A percentile compares a stretch with the other conserved stretches of the same genome.
These are phyloP conservation scores for Heterodera carotae DNA, from an alignment of 1,140 invertebrate species.

Conservation along the genomic window DNA sequence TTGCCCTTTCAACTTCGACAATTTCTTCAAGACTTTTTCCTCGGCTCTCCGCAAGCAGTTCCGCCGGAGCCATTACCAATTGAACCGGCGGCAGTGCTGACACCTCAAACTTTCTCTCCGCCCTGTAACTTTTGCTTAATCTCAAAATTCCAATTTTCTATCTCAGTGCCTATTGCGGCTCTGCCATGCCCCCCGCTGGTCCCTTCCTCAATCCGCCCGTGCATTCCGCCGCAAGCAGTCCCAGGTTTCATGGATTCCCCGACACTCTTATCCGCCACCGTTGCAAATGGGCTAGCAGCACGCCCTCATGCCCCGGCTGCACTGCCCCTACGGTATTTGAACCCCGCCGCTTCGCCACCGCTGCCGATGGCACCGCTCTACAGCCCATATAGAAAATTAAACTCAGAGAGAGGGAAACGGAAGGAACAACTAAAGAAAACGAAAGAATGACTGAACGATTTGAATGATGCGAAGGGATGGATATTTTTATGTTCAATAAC, in stretches of 20 bases:
- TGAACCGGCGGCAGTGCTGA: neutral
- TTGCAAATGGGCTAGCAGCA: neutral
- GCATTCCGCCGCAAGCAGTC: neutral
- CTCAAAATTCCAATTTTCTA: neutral
- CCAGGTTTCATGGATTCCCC: neutral
- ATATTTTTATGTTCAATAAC: neutral
- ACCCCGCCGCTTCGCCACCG: neutral
- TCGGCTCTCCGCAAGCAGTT: neutral
- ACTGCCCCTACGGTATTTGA: neutral
- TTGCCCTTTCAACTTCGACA: neutral
- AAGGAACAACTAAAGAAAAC: slow-evolving; percentile 23
- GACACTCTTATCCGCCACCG: neutral
- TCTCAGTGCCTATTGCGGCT: neutral
- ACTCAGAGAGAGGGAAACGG: slow-evolving; percentile 1
- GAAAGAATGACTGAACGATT: slow-evolving; percentile 32
- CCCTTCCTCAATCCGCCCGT: neutral
- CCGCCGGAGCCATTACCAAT: neutral
- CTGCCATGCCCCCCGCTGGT: neutral
- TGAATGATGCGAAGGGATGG: too few relatives aligned
- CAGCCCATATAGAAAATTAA: neutral
- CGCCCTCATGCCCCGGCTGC: neutral
- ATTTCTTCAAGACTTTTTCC: neutral
- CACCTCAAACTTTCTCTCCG: neutral
- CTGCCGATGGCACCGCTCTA: neutral
- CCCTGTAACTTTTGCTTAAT: neutral